These are phyloP conservation scores for Paralvinella palmiformis DNA, from an alignment of 1,140 invertebrate genomes.

Conservation along the genomic window DNA sequence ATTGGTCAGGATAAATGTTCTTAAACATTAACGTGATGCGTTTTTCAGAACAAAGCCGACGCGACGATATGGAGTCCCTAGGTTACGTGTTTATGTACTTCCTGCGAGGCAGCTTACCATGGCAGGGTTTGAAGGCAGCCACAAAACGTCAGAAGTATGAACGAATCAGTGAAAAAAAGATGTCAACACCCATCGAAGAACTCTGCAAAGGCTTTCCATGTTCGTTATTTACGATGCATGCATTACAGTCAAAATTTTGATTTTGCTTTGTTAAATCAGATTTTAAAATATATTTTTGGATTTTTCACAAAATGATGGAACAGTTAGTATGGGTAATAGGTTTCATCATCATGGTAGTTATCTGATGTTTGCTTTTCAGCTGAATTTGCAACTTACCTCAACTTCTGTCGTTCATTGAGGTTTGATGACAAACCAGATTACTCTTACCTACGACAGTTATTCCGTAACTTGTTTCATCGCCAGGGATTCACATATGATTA, in stretches of 20 bases:
- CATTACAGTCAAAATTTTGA: not conserved
- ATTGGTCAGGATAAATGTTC: not conserved
- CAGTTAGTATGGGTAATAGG: too few species aligned
- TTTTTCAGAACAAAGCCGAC: conserved; percentile 60
- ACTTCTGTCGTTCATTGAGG: conserved; percentile 57
- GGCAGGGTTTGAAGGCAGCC: conserved; percentile 57
- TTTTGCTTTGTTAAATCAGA: not conserved
- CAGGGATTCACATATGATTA: conserved; percentile 58
- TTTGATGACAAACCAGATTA: conserved; percentile 63
- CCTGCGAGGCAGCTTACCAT: conserved; percentile 54
- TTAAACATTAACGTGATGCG: not conserved
- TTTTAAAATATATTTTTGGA: not conserved
- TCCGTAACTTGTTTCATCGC: conserved; percentile 57
- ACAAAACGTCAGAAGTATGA: conserved; percentile 60
- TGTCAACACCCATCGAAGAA: conserved; percentile 91
- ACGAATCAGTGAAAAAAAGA: conserved; percentile 95
- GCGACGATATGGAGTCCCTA: conserved; percentile 59
- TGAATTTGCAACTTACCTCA: conserved; percentile 59
- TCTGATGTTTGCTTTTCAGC: conserved; percentile 37
- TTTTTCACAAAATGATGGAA: too few species aligned
- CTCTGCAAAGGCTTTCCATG: conserved; percentile 65
- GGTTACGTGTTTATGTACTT: conserved; percentile 62
- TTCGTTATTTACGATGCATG: not conserved
- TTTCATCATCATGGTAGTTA: not conserved
- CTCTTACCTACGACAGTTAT: conserved; percentile 56